phyloP scores from a whole-genome alignment of 2,888 invertebrate species.

The Cepaea hortensis region DNA sequence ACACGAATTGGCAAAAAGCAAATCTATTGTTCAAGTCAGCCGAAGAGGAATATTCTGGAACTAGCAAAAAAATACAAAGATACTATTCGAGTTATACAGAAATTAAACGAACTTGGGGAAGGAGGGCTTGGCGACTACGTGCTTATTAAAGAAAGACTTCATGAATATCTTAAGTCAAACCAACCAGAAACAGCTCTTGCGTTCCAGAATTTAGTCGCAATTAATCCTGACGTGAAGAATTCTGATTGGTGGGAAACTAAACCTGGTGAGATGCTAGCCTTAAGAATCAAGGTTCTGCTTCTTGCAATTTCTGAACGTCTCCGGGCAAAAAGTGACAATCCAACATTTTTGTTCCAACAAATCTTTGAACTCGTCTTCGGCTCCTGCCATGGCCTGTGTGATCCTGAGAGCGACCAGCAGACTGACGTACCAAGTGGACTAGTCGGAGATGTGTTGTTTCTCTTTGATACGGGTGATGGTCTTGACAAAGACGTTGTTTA shows the following conservation, averaged over 20 bases:
- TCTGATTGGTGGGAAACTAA: background rate
- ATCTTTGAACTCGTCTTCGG: background rate
- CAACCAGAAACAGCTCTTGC: background rate
- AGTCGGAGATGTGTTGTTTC: background rate
- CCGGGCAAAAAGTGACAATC: background rate
- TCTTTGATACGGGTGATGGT: background rate
- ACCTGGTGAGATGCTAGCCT: background rate
- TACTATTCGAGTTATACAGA: background rate
- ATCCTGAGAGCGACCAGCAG: background rate
- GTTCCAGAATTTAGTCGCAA: background rate
- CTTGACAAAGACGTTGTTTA: background rate
- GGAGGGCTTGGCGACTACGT: background rate
- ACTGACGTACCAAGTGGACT: background rate
- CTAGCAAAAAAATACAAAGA: background rate
- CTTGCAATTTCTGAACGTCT: background rate
- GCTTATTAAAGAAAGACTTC: background rate
- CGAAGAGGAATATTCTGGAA: background rate
- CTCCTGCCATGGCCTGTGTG: background rate
- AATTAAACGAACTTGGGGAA: background rate
- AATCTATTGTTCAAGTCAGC: background rate
- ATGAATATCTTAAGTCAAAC: background rate
- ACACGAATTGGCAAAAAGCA: background rate
- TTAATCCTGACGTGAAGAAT: background rate
- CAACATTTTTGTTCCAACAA: background rate
- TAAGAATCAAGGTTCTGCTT: background rate